phyloP scores from a whole-genome alignment of 2,888 invertebrate genomes.

The Ommatoiulus sabulosus region DNA sequence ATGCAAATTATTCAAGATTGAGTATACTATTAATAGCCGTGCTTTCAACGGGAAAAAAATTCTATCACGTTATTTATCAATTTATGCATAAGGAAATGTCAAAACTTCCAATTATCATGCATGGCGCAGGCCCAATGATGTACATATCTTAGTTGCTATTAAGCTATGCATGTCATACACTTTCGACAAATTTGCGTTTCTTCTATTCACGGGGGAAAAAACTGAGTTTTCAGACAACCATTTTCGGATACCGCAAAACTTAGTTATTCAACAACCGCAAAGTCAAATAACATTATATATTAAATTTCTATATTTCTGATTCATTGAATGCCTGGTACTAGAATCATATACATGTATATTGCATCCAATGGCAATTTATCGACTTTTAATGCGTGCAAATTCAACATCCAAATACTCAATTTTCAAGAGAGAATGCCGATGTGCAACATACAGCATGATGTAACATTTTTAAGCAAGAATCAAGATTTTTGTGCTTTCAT shows the following conservation, averaged over 20 bases:
- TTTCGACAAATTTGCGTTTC: background rate
- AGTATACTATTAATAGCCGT: background rate
- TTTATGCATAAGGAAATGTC: conserved; percentile 13
- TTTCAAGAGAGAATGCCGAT: too few species aligned
- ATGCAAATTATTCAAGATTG: conserved; percentile 19
- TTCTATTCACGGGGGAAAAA: background rate
- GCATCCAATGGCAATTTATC: too few species aligned
- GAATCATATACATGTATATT: too few species aligned
- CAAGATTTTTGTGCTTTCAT: too few species aligned
- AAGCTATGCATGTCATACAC: background rate
- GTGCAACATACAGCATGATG: too few species aligned
- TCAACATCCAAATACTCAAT: too few species aligned
- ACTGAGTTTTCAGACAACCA: background rate
- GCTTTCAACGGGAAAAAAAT: background rate
- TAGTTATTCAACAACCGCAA: too few species aligned
- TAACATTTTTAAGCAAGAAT: too few species aligned
- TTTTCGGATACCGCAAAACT: background rate
- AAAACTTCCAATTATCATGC: background rate
- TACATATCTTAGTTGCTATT: background rate
- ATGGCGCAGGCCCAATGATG: background rate
- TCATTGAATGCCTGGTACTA: too few species aligned
- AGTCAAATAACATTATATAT: too few species aligned
- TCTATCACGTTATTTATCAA: background rate
- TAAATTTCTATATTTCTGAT: too few species aligned
- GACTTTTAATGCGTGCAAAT: too few species aligned